These are phyloP conservation scores for Eulemur coronatus DNA, from an alignment of 2,797 vertebrate genomes.

Conservation along the genomic window DNA sequence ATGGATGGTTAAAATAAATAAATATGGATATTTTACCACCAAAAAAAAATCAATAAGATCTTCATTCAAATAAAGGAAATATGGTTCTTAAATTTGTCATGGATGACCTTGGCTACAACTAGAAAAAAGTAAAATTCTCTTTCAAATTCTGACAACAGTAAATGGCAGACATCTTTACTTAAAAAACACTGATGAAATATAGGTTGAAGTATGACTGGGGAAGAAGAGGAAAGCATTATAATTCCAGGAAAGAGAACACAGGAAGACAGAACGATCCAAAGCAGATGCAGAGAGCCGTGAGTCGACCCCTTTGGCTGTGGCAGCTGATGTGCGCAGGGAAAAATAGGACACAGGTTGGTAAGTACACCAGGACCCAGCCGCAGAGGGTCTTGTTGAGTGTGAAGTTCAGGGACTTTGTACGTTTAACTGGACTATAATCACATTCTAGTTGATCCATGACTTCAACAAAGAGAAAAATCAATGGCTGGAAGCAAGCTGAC, in stretches of 20 bases:
- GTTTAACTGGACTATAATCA: background rate
- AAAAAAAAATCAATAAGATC: background rate
- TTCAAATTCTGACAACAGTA: background rate
- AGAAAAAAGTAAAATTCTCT: background rate
- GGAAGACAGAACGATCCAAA: background rate
- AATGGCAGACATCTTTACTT: background rate
- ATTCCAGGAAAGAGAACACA: background rate
- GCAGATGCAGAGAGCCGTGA: rapidly evolving
- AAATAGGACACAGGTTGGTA: rapidly evolving
- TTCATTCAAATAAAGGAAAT: background rate
- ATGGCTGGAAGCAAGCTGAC: background rate
- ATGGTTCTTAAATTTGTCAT: background rate
- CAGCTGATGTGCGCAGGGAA: rapidly evolving
- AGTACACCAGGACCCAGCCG: background rate
- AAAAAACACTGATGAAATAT: background rate
- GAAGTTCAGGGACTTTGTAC: background rate
- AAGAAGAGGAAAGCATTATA: background rate
- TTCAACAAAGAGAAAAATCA: background rate
- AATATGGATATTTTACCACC: background rate
- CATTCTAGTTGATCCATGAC: background rate
- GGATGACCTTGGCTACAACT: background rate
- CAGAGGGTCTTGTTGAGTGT: background rate
- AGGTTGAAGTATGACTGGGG: background rate
- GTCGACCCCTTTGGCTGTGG: background rate
- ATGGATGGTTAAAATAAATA: background rate